Evolutionary conservation across 2,888 invertebrate species (phyloP), one percentile per base, ranked within the genome.

Genomic region (Aphrophora alni): DNA sequence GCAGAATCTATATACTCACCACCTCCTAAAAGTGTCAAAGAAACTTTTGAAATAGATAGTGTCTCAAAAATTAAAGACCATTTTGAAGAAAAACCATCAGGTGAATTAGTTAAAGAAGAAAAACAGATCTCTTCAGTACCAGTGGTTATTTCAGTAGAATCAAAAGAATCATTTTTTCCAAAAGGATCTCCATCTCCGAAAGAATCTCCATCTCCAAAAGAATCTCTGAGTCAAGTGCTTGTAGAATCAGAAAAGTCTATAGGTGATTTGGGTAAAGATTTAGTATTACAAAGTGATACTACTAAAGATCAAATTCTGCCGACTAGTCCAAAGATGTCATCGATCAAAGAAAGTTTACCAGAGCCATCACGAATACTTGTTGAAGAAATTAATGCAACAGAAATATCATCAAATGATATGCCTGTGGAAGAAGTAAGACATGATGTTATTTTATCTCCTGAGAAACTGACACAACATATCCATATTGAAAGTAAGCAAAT

Each of bases 401-500:
- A 70, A 77, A 77, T 21, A 70, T 17, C n/a, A 77, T 21, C 76
- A n/a, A 26, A 26, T 44, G 33, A 5, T 33, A 33, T 33, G 33
- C 33, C 33, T 33, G 33, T 33, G 33, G 33, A 33, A 33, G 33
- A 8, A 33, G 44, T 44, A 7, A 44, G 2, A 44, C 17, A 1
- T 44, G 44, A 44, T 44, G 44, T 14, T 44, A 12, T 14, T 17
- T 44, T 44, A 14, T 21, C 59, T 21, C 4, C 21, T 71, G 70
- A 12, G 25, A 12, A 68, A 24, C 14, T n/a, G n/a, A n/a, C n/a
- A n/a, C 70, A 70, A 21, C 70, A 26, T 12, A 33, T 33, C 33
- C 44, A 44, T 59, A 59, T 1, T 59, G 59, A 21, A 71, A 71
- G 71, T 70, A 3, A 70, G 4, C 33, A 33, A 26, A n/a, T 71